Percentiles rank a stretch among this genome's conserved stretches.
Conservation (phyloP, 1,140 invertebrate genomes). For the Pentalonia nigronervosa region DNA sequence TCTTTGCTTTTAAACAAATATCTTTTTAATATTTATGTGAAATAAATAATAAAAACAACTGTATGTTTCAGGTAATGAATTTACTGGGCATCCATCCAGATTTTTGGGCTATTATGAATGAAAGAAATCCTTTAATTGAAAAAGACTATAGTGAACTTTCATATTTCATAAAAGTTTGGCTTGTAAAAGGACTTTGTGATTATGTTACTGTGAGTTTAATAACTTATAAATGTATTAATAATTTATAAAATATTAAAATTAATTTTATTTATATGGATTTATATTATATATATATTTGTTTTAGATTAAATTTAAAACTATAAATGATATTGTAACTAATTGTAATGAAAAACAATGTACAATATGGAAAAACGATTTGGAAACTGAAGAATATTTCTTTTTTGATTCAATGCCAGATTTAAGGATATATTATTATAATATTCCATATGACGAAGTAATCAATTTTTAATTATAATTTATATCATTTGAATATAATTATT, state of each 20-base stretch:
- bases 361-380: conserved; percentile 50
- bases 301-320: conserved; percentile 58
- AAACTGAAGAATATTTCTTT: conserved; percentile 50
- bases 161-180: conserved; percentile 66
- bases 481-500: not conserved
- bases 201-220: conserved; percentile 61
- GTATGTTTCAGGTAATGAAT: conserved; percentile 64
- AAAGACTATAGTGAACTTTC: conserved; percentile 66
- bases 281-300: not conserved
- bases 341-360: conserved; percentile 45
- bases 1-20: not conserved
- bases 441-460: conserved; percentile 48
- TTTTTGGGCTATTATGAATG: conserved; percentile 64
- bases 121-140: conserved; percentile 65
- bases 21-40: not conserved
- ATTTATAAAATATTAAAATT: not conserved
- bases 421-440: conserved; percentile 30
- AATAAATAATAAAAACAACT: not conserved
- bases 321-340: conserved; percentile 57
- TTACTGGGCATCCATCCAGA: conserved; percentile 64
- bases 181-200: conserved; percentile 68
- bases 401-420: conserved; percentile 46
- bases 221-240: not conserved
- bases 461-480: not conserved
- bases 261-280: not conserved